Percentiles rank a stretch among this genome's conserved stretches.
phyloP scores from a whole-genome alignment of 2,113 vertebrate genomes.

The Spea multiplicata region DNA sequence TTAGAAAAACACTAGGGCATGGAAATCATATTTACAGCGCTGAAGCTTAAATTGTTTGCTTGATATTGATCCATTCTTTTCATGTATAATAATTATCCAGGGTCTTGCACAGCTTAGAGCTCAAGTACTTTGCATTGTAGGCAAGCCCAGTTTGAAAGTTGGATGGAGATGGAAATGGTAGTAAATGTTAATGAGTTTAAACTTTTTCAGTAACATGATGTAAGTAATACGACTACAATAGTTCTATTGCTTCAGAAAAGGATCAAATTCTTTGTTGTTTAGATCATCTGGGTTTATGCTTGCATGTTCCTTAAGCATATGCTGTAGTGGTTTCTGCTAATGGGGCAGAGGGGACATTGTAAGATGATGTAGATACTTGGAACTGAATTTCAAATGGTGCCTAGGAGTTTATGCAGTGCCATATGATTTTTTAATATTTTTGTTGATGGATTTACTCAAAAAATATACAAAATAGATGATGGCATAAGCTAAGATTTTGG shows the following conservation, averaged over 20 bases:
- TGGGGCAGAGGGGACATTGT: no score
- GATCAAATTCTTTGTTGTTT: neutral
- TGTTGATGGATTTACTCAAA: no score
- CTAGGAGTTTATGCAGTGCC: no score
- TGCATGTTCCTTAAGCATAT: neutral
- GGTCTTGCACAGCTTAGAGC: conserved; percentile 28
- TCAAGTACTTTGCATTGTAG: conserved; percentile 23
- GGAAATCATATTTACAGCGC: conserved; percentile 36
- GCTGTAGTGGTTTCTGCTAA: neutral
- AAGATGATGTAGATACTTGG: no score
- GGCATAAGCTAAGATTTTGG: no score
- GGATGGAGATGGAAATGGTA: neutral
- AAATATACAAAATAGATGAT: no score
- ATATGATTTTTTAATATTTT: no score
- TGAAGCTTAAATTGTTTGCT: conserved; percentile 48
- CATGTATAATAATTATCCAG: conserved; percentile 37
- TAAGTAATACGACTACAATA: conserved; percentile 14
- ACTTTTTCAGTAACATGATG: conserved; percentile 4
- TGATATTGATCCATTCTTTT: conserved; percentile 43
- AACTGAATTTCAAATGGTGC: no score
- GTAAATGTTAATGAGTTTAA: conserved; percentile 25
- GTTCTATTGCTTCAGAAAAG: neutral
- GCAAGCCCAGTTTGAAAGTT: conserved; percentile 30
- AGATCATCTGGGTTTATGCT: neutral
- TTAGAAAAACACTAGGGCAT: conserved; percentile 50